A percentile compares a stretch with the other conserved stretches of the same genome.
These are phyloP conservation scores for Harpagifer antarcticus DNA, from an alignment of 2,797 vertebrate genomes.

Conservation along the genomic window DNA sequence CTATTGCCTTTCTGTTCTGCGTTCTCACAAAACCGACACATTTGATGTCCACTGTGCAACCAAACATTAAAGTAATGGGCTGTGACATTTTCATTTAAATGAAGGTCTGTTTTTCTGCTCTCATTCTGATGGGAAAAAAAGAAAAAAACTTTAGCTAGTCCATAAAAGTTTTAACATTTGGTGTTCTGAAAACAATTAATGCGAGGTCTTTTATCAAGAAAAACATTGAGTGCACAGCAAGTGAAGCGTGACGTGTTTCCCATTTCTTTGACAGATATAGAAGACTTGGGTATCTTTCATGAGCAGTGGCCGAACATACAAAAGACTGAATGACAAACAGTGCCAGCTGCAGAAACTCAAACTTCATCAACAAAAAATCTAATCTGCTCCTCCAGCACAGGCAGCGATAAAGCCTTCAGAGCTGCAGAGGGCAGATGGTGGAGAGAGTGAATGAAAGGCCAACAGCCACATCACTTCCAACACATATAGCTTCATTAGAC, in stretches of 20 bases:
- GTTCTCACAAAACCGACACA: not conserved
- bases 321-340: slow-evolving; percentile 37
- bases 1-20: not conserved
- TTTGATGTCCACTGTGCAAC: slow-evolving; percentile 36
- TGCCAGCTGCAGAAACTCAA: slow-evolving; percentile 56
- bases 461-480: slow-evolving; percentile 48
- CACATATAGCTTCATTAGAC: slow-evolving; percentile 52
- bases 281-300: slow-evolving; percentile 42
- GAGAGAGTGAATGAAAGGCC: slow-evolving; percentile 51
- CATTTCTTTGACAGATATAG: slow-evolving; percentile 43
- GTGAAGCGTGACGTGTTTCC: slow-evolving; percentile 42
- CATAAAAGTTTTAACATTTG: slow-evolving; percentile 55
- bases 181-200: slow-evolving; percentile 27
- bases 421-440: slow-evolving; percentile 60
- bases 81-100: slow-evolving; percentile 59
- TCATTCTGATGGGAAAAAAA: slow-evolving; percentile 29
- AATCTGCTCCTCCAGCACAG: slow-evolving; percentile 42
- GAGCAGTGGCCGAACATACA: slow-evolving; percentile 50
- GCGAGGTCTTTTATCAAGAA: slow-evolving; percentile 32
- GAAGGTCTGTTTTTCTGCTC: slow-evolving; percentile 48
- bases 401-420: slow-evolving; percentile 39
- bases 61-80: slow-evolving; percentile 60
- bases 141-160: slow-evolving; percentile 35
- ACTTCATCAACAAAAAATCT: slow-evolving; percentile 48
- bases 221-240: slow-evolving; percentile 37